Evolutionary conservation across 2,888 invertebrate species (phyloP), one percentile per base, ranked within the genome.

Genomic region (Chrysotoxum bicinctum): DNA sequence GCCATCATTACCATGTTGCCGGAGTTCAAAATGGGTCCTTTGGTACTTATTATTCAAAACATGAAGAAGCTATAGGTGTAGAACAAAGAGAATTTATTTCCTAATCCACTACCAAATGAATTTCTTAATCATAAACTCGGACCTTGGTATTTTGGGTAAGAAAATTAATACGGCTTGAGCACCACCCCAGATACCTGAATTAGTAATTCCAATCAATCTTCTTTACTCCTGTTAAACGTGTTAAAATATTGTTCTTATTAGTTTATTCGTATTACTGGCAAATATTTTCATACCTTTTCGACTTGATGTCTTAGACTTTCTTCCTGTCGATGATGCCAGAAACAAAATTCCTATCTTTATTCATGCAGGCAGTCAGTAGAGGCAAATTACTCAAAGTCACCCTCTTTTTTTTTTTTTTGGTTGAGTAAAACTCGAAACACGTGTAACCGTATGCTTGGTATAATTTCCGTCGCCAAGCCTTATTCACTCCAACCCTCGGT

Each of bases 381-480:
- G 21, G 12, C 35, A 66, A 66, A 66, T 66, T 21, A 50, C 58
- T 37, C n/a, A 40, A 56, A 70, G 48, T 66, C 52, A 78, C 75
- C 75, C 79, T 60, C 35, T 14, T 32, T 8, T 64, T 66, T 10
- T 48, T 32, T 26, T 66, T 19, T 12, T 16, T 60, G 69, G 64
- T 69, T 66, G 72, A 72, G 66, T 84, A 52, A 75, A 62, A 84
- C 66, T 60, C 74, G 79, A 66, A 50, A 84, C 79, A 79, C 79
- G 84, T 84, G 84, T 84, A 72, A 75, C 52, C 66, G 43, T 75
- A 68, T 66, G 74, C 74, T 74, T 52, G 54, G 79, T 32, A 76
- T 66, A 66, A 45, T 66, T 52, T 75, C 68, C 48, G 16, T 76
- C 52, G 75, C 79, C 79, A 72, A 75, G 75, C 75, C 75, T 84